Percentiles rank a stretch among this genome's conserved stretches.
Evolutionary conservation across 2,113 vertebrate species (phyloP).

Genomic region (Eretmochelys imbricata): DNA sequence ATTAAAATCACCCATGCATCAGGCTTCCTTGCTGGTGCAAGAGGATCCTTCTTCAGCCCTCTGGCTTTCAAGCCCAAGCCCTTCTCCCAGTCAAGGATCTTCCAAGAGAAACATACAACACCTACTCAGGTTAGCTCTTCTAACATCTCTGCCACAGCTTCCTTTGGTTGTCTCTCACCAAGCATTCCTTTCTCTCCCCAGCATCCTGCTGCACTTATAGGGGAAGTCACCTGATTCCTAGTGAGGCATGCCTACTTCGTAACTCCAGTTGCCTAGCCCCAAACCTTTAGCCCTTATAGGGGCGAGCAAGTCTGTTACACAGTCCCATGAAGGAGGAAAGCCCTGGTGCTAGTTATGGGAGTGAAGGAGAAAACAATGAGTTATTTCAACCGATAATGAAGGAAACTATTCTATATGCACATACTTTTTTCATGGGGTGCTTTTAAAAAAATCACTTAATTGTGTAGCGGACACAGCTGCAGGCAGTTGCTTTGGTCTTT

Average conservation of each 20-base stretch:
- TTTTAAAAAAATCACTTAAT: slow-evolving; percentile 32
- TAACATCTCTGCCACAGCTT: neutral
- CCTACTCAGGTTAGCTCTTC: neutral
- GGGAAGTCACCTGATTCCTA: neutral
- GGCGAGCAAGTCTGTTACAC: neutral
- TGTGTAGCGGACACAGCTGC: slow-evolving; percentile 54
- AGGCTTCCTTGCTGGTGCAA: neutral
- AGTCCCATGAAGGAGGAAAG: slow-evolving; percentile 20
- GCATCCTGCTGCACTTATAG: neutral
- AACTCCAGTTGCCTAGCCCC: neutral
- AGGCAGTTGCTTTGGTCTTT: slow-evolving; percentile 46
- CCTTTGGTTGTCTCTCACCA: neutral
- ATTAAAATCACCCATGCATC: neutral
- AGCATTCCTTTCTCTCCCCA: neutral
- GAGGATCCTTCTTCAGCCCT: neutral
- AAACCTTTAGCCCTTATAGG: neutral
- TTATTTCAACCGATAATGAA: slow-evolving; percentile 25
- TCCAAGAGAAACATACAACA: neutral
- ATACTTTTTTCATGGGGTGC: slow-evolving; percentile 39
- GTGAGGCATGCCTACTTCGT: neutral
- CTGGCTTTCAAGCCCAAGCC: neutral
- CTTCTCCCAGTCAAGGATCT: neutral
- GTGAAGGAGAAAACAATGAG: slow-evolving; percentile 30
- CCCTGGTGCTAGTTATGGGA: neutral
- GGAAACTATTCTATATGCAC: slow-evolving; percentile 45